phyloP scores from a whole-genome alignment of 2,113 vertebrate genomes.

The Macrotus californicus region DNA sequence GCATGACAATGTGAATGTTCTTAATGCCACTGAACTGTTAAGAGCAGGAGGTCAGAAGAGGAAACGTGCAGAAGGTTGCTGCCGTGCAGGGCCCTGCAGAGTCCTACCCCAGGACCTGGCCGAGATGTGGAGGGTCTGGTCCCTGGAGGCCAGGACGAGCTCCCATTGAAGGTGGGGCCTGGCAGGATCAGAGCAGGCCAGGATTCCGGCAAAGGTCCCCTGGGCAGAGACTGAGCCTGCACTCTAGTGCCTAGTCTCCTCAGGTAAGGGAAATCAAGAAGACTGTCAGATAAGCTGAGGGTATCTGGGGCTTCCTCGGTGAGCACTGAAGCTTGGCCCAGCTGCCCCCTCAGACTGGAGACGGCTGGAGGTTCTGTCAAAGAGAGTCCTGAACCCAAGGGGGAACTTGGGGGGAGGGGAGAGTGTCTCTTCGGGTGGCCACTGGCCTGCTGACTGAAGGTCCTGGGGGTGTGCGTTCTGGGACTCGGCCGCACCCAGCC shows the following conservation, averaged over 20 bases:
- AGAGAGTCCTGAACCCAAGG: background rate
- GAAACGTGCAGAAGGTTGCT: too few species aligned
- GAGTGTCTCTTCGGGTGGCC: too few species aligned
- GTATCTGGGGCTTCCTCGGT: rapidly evolving
- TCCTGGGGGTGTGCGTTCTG: background rate
- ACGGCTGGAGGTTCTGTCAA: background rate
- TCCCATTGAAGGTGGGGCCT: background rate
- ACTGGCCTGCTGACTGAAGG: background rate
- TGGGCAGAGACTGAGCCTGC: background rate
- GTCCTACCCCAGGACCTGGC: background rate
- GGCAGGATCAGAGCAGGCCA: background rate
- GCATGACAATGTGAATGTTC: background rate
- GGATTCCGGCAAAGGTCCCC: background rate
- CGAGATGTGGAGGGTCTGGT: background rate
- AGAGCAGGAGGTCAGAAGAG: background rate
- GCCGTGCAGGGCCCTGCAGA: background rate
- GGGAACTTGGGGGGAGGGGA: too few species aligned
- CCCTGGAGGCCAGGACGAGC: background rate
- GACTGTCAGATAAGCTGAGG: too few species aligned
- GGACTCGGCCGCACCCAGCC: background rate
- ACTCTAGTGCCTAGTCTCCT: background rate
- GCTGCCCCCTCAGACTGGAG: background rate
- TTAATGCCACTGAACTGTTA: background rate
- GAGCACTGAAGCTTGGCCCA: background rate
- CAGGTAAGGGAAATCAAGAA: background rate